A percentile compares a stretch with the other conserved stretches of the same genome.
Conservation (phyloP, 2,888 invertebrate species). For the Anticlea derivata region DNA sequence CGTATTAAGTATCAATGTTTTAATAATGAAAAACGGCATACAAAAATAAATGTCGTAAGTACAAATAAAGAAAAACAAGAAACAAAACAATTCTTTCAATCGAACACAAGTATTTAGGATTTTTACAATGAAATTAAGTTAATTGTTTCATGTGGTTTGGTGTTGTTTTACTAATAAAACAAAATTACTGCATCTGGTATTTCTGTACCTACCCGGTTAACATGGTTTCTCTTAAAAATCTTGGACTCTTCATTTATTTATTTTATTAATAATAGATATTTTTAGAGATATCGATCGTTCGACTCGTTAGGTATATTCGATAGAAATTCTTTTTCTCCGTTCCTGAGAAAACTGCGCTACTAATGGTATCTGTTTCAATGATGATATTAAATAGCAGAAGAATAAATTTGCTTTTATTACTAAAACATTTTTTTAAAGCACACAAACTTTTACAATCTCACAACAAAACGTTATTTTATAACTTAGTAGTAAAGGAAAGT, state of each 20-base stretch:
- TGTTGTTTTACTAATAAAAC: not conserved
- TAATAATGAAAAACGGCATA: slow-evolving; percentile 61
- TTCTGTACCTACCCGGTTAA: too few relatives aligned
- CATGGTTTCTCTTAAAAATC: too few relatives aligned
- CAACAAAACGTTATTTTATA: slow-evolving; percentile 6
- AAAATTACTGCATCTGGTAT: not conserved
- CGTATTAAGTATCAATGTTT: slow-evolving; percentile 64
- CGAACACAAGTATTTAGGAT: slow-evolving; percentile 8
- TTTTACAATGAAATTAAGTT: slow-evolving; percentile 21
- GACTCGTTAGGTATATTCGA: too few relatives aligned
- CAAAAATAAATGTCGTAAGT: slow-evolving; percentile 60
- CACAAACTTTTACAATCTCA: not conserved
- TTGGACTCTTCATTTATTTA: too few relatives aligned
- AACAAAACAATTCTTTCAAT: slow-evolving; percentile 44
- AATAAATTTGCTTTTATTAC: not conserved
- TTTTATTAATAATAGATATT: too few relatives aligned
- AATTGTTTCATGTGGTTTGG: not conserved
- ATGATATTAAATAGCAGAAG: not conserved
- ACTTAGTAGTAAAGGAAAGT: slow-evolving; percentile 9
- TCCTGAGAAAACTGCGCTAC: too few relatives aligned
- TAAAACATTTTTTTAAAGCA: not conserved
- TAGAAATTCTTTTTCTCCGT: too few relatives aligned
- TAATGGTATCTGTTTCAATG: not conserved
- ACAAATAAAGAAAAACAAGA: slow-evolving; percentile 43
- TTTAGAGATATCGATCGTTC: too few relatives aligned